Percentiles rank a stretch among this genome's conserved stretches.
Evolutionary conservation across 2,888 invertebrate species (phyloP).

Genomic region (Abrostola triplasia): DNA sequence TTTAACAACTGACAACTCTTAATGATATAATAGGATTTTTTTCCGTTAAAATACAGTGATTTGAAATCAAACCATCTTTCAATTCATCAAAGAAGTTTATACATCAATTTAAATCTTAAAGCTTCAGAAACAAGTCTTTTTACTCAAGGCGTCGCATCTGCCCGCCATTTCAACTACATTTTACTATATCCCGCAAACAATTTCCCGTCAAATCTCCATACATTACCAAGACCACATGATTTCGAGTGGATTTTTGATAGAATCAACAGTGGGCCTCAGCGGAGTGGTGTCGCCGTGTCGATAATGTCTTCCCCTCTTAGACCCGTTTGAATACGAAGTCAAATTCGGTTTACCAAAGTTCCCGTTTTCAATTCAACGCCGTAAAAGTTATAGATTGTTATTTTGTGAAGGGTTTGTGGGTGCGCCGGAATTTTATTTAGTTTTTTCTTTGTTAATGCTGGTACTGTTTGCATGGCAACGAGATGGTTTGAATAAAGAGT

Average conservation of each 20-base stretch:
- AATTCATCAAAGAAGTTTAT: too few relatives aligned
- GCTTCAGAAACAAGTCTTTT: too few relatives aligned
- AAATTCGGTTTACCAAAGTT: slow-evolving; percentile 84
- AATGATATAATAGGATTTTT: too few relatives aligned
- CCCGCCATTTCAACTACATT: neutral
- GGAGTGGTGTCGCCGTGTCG: slow-evolving; percentile 80
- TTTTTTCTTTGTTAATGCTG: slow-evolving; percentile 34
- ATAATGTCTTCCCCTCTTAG: slow-evolving; percentile 81
- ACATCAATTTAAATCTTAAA: too few relatives aligned
- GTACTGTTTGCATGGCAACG: slow-evolving; percentile 14
- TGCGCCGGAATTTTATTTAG: slow-evolving; percentile 59
- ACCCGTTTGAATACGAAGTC: slow-evolving; percentile 79
- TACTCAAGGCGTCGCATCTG: too few relatives aligned
- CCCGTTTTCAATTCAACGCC: slow-evolving; percentile 69
- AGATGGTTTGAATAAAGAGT: neutral
- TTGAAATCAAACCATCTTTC: too few relatives aligned
- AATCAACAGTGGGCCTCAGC: slow-evolving; percentile 80
- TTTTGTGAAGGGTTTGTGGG: slow-evolving; percentile 74
- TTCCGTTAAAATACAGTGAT: too few relatives aligned
- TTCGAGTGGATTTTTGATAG: slow-evolving; percentile 84
- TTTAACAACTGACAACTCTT: too few relatives aligned
- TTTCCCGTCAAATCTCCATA: slow-evolving; percentile 41
- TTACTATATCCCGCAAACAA: neutral
- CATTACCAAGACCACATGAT: slow-evolving; percentile 56
- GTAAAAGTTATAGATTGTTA: slow-evolving; percentile 85